phyloP scores from a whole-genome alignment of 2,113 vertebrate species.

The Takifugu flavidus region DNA sequence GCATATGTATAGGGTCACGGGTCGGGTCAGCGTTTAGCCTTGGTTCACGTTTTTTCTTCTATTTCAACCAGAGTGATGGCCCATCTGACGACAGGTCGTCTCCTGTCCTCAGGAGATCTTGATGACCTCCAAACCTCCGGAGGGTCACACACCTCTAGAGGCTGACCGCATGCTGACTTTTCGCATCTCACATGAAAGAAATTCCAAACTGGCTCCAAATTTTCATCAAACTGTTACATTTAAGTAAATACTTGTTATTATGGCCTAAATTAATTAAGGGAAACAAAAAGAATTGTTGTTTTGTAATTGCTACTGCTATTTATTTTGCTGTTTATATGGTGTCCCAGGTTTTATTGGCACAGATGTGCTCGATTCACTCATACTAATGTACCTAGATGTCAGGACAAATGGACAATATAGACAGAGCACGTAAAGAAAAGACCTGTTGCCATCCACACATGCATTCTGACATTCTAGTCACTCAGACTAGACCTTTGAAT shows the following conservation, averaged over 20 bases:
- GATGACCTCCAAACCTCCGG: slow-evolving; percentile 49
- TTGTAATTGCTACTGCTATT: too few species aligned
- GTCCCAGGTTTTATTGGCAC: slow-evolving; percentile 7
- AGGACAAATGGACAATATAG: slow-evolving; percentile 8
- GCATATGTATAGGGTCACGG: neutral
- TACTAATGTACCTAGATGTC: neutral
- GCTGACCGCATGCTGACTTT: slow-evolving; percentile 41
- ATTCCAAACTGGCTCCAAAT: too few species aligned
- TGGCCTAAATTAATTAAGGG: too few species aligned
- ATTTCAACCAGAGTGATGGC: slow-evolving; percentile 29
- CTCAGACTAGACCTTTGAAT: slow-evolving; percentile 17
- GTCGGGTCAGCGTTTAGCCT: slow-evolving; percentile 36
- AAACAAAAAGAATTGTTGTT: too few species aligned
- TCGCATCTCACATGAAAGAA: neutral
- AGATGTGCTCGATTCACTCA: neutral
- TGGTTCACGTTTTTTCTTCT: slow-evolving; percentile 43
- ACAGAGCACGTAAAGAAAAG: slow-evolving; percentile 13
- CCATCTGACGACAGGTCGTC: slow-evolving; percentile 48
- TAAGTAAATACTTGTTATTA: too few species aligned
- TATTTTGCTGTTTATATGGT: too few species aligned
- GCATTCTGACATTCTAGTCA: too few species aligned
- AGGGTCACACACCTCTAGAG: slow-evolving; percentile 22
- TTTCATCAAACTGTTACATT: too few species aligned
- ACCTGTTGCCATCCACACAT: slow-evolving; percentile 8
- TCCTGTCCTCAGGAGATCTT: slow-evolving; percentile 38